Conservation (phyloP, 1,140 invertebrate genomes). For the Thaumatotibia leucotreta region DNA sequence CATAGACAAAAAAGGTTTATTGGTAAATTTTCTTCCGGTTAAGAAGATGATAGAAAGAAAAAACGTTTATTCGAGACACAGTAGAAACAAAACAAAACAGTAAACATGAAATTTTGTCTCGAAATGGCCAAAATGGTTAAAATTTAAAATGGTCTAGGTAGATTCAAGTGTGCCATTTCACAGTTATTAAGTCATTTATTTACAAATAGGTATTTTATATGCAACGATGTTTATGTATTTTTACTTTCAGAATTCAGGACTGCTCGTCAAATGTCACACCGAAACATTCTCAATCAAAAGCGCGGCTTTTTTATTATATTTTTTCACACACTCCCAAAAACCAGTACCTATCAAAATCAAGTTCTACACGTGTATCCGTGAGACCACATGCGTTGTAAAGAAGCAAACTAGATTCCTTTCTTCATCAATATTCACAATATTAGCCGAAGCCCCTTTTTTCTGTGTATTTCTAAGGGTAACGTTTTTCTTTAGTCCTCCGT, state of each 20-base stretch:
- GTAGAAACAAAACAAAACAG: no score
- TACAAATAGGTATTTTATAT: no score
- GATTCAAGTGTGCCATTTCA: no score
- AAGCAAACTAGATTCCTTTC: constrained; percentile 67
- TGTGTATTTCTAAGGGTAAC: constrained; percentile 45
- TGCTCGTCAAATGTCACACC: not conserved
- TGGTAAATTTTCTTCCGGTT: no score
- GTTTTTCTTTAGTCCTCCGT: constrained; percentile 56
- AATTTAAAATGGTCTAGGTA: no score
- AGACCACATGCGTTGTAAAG: constrained; percentile 62
- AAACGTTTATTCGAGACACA: no score
- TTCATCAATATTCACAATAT: constrained; percentile 76
- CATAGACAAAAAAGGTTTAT: no score
- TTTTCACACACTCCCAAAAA: constrained; percentile 9
- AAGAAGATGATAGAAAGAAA: no score
- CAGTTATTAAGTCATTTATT: no score
- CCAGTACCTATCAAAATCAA: constrained; percentile 33
- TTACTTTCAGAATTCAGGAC: not conserved
- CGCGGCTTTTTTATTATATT: constrained; percentile 22
- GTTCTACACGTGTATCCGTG: constrained; percentile 59
- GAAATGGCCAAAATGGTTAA: no score
- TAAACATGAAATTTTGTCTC: no score
- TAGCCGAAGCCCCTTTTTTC: constrained; percentile 65
- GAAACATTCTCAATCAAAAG: constrained; percentile 16
- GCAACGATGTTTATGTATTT: no score